phyloP scores from a whole-genome alignment of 2,113 vertebrate genomes.

The Tricholaema leucomelas region DNA sequence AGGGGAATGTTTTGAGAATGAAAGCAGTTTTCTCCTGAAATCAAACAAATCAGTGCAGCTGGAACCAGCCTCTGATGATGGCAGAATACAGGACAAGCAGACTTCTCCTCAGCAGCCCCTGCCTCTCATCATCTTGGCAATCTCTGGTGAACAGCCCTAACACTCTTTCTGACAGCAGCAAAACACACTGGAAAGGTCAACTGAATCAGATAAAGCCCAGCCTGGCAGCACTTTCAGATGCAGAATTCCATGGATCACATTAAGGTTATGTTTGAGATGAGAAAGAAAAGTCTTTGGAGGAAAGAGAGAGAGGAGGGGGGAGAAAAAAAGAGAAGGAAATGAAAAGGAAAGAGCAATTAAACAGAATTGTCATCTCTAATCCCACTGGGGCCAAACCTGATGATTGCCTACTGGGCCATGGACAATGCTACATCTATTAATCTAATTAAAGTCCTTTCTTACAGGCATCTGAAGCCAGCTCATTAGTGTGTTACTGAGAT shows the following conservation, averaged over 20 bases:
- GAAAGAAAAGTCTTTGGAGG: slow-evolving; percentile 41
- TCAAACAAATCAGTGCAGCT: too few species aligned
- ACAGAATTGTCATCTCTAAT: slow-evolving; percentile 28
- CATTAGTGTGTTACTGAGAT: slow-evolving; percentile 61
- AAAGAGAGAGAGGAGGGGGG: not conserved
- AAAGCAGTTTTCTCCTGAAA: not conserved
- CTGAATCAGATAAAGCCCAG: slow-evolving; percentile 53
- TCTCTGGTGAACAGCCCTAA: not conserved
- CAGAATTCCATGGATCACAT: slow-evolving; percentile 59
- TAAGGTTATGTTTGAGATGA: slow-evolving; percentile 36
- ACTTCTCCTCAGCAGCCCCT: slow-evolving; percentile 33
- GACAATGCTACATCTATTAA: slow-evolving; percentile 70
- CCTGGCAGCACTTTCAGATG: slow-evolving; percentile 51
- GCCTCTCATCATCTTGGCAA: slow-evolving; percentile 20
- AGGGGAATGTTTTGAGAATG: not conserved
- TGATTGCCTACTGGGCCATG: slow-evolving; percentile 51
- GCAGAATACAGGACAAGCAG: slow-evolving; percentile 42
- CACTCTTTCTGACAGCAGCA: slow-evolving; percentile 62
- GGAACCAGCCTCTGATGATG: slow-evolving; percentile 1
- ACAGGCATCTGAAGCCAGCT: slow-evolving; percentile 55
- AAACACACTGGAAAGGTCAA: slow-evolving; percentile 73
- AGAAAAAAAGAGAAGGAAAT: slow-evolving; percentile 56
- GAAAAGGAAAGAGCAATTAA: slow-evolving; percentile 62
- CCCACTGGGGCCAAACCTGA: slow-evolving; percentile 45
- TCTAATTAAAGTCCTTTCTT: slow-evolving; percentile 71